Percentiles rank a stretch among this genome's conserved stretches.
Evolutionary conservation across 2,888 invertebrate genomes (phyloP).

Genomic region (Acheta domesticus): DNA sequence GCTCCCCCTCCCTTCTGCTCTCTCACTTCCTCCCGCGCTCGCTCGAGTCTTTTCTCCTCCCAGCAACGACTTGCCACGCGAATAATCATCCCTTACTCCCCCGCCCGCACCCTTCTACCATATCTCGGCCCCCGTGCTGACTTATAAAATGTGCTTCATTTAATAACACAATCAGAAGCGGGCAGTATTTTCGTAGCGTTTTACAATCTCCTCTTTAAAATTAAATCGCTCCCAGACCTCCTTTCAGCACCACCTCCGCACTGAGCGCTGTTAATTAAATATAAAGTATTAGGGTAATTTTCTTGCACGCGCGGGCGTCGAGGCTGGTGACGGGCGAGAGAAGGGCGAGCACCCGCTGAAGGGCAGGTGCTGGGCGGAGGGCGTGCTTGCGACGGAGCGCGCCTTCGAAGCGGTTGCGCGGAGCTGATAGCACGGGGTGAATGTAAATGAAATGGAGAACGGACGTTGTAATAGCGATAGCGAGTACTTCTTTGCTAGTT

Average conservation of each 20-base stretch:
- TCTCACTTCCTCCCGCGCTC: too few species aligned
- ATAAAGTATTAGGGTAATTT: neutral
- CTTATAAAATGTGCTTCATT: conserved; percentile 9
- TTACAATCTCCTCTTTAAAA: conserved; percentile 7
- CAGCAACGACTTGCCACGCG: too few species aligned
- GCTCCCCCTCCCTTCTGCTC: too few species aligned
- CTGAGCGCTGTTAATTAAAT: neutral
- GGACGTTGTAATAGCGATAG: too few species aligned
- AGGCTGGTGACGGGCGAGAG: neutral
- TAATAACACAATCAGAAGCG: neutral
- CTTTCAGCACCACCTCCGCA: neutral
- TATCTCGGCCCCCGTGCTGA: neutral
- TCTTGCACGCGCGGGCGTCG: neutral
- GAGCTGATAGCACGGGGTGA: too few species aligned
- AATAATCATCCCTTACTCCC: too few species aligned
- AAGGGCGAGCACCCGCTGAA: neutral
- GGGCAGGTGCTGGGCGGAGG: neutral
- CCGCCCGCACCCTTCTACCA: too few species aligned
- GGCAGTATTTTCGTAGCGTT: conserved; percentile 6
- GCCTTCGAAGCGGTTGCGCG: too few species aligned
- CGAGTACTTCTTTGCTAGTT: too few species aligned
- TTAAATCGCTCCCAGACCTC: neutral
- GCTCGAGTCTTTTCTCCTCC: too few species aligned
- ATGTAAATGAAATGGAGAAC: too few species aligned
- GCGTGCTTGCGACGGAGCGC: too few species aligned